These are phyloP conservation scores for Lithophane leautieri DNA, from an alignment of 2,888 invertebrate genomes.

Conservation along the genomic window DNA sequence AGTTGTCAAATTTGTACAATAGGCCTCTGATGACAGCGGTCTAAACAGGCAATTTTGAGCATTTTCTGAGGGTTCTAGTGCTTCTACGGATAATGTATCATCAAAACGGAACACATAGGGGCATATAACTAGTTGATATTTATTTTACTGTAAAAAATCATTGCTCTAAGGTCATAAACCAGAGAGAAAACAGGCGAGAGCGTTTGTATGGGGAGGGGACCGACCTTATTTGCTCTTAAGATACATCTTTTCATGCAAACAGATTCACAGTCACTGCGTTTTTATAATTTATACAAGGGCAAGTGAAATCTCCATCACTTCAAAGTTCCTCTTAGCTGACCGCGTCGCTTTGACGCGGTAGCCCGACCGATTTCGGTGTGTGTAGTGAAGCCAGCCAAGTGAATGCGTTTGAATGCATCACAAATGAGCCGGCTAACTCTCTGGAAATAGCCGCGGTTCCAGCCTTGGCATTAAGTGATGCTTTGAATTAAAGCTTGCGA, in stretches of 20 bases:
- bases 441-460: conserved; percentile 51
- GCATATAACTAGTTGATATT: no score
- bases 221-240: no score
- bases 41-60: no score
- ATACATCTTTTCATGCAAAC: background rate
- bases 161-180: no score
- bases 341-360: conserved; percentile 44
- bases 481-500: conserved; percentile 17
- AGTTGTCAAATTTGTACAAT: no score
- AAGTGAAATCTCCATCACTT: conserved; percentile 15
- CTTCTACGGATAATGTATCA: no score
- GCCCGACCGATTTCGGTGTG: conserved; percentile 42
- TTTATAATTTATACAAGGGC: conserved; percentile 23
- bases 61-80: no score
- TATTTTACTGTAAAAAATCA: no score
- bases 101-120: no score
- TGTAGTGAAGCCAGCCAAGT: conserved; percentile 48
- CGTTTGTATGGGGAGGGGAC: no score
- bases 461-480: conserved; percentile 35
- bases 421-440: conserved; percentile 63
- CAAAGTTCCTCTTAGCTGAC: conserved; percentile 38
- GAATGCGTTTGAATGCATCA: conserved; percentile 56
- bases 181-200: no score
- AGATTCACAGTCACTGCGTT: background rate
- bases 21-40: no score